Conservation (phyloP, 2,797 vertebrate genomes). For the Sebastes steindachneri region DNA sequence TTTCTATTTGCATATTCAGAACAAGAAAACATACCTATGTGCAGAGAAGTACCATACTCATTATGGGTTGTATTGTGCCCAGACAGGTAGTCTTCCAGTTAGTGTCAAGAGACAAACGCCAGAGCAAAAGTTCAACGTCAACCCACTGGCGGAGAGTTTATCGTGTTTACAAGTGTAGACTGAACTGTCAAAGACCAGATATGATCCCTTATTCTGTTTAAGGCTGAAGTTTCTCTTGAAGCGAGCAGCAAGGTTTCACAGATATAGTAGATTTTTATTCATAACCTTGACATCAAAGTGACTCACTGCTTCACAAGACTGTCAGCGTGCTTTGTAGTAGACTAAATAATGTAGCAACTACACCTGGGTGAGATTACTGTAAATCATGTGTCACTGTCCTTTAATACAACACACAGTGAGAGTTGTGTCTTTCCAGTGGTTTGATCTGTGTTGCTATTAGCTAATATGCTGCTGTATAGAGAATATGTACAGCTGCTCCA, state of each 20-base stretch:
- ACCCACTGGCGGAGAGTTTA: conserved; percentile 10
- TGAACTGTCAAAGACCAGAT: conserved; percentile 59
- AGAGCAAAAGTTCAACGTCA: conserved; percentile 11
- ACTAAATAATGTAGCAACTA: conserved; percentile 28
- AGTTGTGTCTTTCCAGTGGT: neutral
- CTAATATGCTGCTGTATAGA: neutral
- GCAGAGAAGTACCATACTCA: neutral
- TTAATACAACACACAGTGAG: neutral
- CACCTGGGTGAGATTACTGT: conserved; percentile 4
- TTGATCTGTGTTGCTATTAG: neutral
- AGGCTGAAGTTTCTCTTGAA: conserved; percentile 59
- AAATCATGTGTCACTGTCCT: conserved; percentile 2
- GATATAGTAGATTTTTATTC: conserved; percentile 50
- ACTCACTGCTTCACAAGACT: conserved; percentile 29
- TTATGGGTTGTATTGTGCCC: neutral
- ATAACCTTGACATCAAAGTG: conserved; percentile 63
- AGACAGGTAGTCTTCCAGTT: neutral
- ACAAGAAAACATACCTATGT: neutral
- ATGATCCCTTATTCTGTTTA: conserved; percentile 63
- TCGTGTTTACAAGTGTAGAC: conserved; percentile 53
- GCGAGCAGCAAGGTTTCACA: conserved; percentile 49
- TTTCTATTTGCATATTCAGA: neutral
- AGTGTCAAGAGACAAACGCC: conserved; percentile 21
- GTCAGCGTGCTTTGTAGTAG: conserved; percentile 23
- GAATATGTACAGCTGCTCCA: neutral